phyloP scores from a whole-genome alignment of 2,797 vertebrate genomes.

The Chrosomus eos region DNA sequence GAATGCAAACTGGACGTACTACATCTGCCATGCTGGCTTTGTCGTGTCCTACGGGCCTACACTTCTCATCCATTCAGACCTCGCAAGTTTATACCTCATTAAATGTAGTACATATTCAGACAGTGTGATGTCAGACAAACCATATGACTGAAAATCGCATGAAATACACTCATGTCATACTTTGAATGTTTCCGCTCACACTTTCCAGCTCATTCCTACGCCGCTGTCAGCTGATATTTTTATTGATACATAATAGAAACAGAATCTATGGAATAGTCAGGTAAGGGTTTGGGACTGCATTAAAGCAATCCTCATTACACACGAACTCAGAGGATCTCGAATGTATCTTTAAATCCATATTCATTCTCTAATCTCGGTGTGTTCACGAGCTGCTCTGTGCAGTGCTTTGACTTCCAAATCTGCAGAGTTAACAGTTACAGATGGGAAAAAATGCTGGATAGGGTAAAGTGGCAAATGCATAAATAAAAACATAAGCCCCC shows the following conservation, averaged over 20 bases:
- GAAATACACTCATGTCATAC: not conserved
- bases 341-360: slow-evolving; percentile 65
- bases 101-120: not conserved
- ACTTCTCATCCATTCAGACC: not conserved
- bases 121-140: not conserved
- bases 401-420: slow-evolving; percentile 62
- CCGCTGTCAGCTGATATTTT: slow-evolving; percentile 31
- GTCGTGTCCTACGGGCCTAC: not conserved
- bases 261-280: not conserved
- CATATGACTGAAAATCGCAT: not conserved
- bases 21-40: not conserved
- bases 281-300: slow-evolving; percentile 59
- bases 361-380: slow-evolving; percentile 59
- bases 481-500: slow-evolving; percentile 74
- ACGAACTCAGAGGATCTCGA: slow-evolving; percentile 45
- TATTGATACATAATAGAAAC: slow-evolving; percentile 27
- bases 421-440: slow-evolving; percentile 75
- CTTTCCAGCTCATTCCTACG: not conserved
- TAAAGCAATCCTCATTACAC: slow-evolving; percentile 60
- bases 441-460: slow-evolving; percentile 66
- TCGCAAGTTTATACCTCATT: not conserved
- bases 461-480: slow-evolving; percentile 72
- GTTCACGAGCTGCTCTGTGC: slow-evolving; percentile 45
- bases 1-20: not conserved
- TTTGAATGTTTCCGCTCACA: not conserved